Evolutionary conservation across 1,140 invertebrate genomes (phyloP), one percentile per base, ranked within the genome.

Genomic region (Pissodes strobi): DNA sequence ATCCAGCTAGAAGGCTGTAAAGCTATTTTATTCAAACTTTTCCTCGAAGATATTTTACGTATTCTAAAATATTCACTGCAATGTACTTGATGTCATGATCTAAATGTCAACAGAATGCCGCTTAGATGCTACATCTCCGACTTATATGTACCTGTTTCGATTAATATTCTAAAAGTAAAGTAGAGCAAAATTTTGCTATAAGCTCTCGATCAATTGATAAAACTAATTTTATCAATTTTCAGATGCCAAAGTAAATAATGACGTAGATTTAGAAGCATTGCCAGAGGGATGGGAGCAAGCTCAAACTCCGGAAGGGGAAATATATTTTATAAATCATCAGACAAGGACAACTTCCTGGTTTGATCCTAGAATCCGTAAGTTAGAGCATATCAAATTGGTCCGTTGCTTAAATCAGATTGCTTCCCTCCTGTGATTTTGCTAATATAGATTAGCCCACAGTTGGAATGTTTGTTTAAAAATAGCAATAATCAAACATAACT

Each of bases 271-370:
- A 73, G 92, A 91, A 41, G 88, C 92, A 55, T 83, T 98, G 69
- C 95, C 95, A 41, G 93, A 95, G 56, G 95, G 94, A 66, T 99
- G 95, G 95, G 95, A 98, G 79, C 91, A 97, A 80, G 93, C 94
- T 22, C 84, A 89, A 64, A 97, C 95, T 62, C 85, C 89, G 46
- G 93, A 97, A 78, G 95, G 95, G 66, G 94, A 98, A 81, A 86
- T 93, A 60, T 99, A 98, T 82, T 99, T 95, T 82, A 98, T 99
- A 79, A 96, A 99, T 82, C 96, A 99, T 81, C 89, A 90, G 76
- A 90, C 90, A 49, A 87, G 92, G 79, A 94, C 92, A 72, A 99
- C 95, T 27, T 95, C 94, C 65, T 99, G 96, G 96, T 95, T 97
- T 81, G 95, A 98, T 82, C 93, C 93, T 68, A 86, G 95, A 87